Base-by-base conservation (phyloP, 1,140 invertebrate genomes). In the Belonocnema kinseyi region DNA sequence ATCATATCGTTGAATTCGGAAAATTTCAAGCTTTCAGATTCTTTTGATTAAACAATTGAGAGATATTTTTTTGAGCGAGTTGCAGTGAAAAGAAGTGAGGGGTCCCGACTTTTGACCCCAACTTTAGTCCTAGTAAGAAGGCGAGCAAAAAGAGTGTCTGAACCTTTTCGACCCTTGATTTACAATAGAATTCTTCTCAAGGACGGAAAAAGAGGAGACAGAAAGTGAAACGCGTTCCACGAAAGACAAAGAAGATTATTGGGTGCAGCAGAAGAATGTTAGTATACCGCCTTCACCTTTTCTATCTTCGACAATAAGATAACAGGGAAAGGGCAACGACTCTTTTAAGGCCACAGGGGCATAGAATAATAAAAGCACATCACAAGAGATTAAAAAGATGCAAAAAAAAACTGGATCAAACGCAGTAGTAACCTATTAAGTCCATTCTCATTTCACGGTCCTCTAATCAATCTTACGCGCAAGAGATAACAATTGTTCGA, bases 221-320 rank as follows among this genome's bases (percentile, higher is more conserved):
- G 61, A 66, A 66, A 66, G 61, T 66, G 61, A 66, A 66, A 66
- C 26, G 33, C 61, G 61, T 40, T 66, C 13, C 26, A 66, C 33
- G n/a, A 21, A 66, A 66, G 26, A 66, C 61, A 66, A 66, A 66
- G 61, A 66, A 66, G 61, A 66, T 66, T 66, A 66, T 66, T 66
- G 61, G 40, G 61, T 40, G 40, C 61, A 66, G 61, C 40, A 56
- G 17, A 46, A 66, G 61, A 66, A 66, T 66, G 61, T 66, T 66
- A 66, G 26, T 66, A 33, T 66, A 26, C 26, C 61, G 40, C 61
- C 61, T 66, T 66, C 61, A 66, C 61, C 61, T 66, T 66, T 66
- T 33, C 61, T 66, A 66, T 66, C 61, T 16, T 66, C 61, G 26
- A 66, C 61, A 40, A 40, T 33, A 66, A 66, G 61, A 66, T 66